Percentiles rank a stretch among this genome's conserved stretches.
phyloP scores from a whole-genome alignment of 2,888 invertebrate genomes.

The Oxyteleia sp. region DNA sequence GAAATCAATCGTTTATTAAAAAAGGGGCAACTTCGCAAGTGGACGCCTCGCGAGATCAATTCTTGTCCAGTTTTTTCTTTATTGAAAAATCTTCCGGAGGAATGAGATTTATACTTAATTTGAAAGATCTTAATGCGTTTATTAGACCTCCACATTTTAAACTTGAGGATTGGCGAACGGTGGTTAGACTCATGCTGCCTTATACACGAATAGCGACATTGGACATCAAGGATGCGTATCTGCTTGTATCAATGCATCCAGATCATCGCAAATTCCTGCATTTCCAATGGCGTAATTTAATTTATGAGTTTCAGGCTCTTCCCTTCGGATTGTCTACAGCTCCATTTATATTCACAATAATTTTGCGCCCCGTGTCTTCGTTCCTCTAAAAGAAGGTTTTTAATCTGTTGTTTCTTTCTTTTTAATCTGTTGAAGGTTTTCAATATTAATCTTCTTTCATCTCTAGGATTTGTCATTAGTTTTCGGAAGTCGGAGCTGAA shows the following conservation, averaged over 20 bases:
- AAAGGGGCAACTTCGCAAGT: conserved; percentile 18
- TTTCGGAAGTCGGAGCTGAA: conserved; percentile 6
- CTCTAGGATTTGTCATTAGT: conserved; percentile 17
- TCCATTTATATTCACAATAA: conserved; percentile 16
- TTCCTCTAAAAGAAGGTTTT: background rate
- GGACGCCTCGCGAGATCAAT: conserved; percentile 21
- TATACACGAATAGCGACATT: conserved; percentile 6
- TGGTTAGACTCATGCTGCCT: conserved; percentile 32
- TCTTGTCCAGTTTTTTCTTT: conserved; percentile 42
- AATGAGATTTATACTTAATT: conserved; percentile 49
- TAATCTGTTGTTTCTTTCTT: conserved; percentile 10
- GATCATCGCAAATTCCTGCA: conserved; percentile 10
- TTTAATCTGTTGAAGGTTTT: no score
- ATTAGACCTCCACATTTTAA: conserved; percentile 28
- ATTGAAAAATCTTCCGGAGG: conserved; percentile 43
- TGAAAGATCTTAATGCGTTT: conserved; percentile 20
- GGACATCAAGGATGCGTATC: conserved; percentile 15
- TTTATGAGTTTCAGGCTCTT: conserved; percentile 13
- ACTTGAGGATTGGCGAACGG: conserved; percentile 38
- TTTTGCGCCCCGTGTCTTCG: background rate
- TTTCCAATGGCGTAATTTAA: conserved; percentile 26
- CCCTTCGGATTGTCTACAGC: conserved; percentile 8
- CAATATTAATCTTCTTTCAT: background rate
- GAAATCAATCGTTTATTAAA: background rate
- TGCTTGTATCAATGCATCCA: background rate